These are phyloP conservation scores for Saimiri boliviensis DNA, from an alignment of 2,113 vertebrate species.

Conservation along the genomic window DNA sequence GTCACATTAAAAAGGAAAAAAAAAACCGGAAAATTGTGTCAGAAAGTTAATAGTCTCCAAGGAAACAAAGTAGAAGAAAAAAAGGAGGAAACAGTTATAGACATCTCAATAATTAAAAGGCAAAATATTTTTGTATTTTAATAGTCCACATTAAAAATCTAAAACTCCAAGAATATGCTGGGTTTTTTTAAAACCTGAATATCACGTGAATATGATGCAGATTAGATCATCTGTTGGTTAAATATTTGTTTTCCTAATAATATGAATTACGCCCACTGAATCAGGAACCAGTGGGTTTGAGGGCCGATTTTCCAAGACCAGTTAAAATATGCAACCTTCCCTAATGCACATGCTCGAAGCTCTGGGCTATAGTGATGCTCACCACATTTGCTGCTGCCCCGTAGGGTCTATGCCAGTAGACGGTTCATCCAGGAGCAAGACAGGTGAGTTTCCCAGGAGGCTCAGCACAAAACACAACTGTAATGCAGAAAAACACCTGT, in stretches of 20 bases:
- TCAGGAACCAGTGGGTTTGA: not conserved
- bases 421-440: constrained; percentile 94
- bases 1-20: not conserved
- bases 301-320: not conserved
- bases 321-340: not conserved
- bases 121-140: not conserved
- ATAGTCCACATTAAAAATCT: not conserved
- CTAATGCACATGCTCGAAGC: not conserved
- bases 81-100: not conserved
- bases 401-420: constrained; percentile 90
- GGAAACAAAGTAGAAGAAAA: not conserved
- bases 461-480: constrained; percentile 94
- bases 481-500: constrained; percentile 29
- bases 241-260: not conserved
- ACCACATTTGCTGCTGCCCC: constrained; percentile 92
- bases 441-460: constrained; percentile 89
- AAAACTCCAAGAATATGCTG: not conserved
- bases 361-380: constrained; percentile 62
- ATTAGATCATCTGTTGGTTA: not conserved
- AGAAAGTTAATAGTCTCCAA: not conserved
- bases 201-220: too few relatives aligned
- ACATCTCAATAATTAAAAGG: not conserved
- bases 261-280: not conserved
- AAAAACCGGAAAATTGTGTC: not conserved
- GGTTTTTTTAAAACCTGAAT: not conserved